Base-by-base conservation (phyloP, 2,113 vertebrate species). In the Tragelaphus scriptus region DNA sequence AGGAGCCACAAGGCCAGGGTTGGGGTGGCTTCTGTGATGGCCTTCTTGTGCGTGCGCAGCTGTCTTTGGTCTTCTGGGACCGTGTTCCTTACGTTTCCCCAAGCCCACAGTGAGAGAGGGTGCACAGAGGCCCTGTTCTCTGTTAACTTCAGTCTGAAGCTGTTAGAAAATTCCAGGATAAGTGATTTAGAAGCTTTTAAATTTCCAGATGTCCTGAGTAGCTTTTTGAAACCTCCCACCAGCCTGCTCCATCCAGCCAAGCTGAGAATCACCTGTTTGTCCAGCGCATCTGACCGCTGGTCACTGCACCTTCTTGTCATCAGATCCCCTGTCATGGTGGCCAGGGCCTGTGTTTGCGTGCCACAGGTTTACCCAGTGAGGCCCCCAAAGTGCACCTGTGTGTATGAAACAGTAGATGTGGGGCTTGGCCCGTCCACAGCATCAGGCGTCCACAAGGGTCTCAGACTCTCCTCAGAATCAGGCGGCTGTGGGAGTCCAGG, bases 11-110 rank as follows among this genome's bases (percentile, higher is more conserved):
- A 14, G 75, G 40, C 75, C 2, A 1, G 40, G 77, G 14, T 3
- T 7, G 40, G 77, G 7, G 25, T 47, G 75, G 65, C 19, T 15
- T 15, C 75, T 79, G 25, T 0, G 6, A 9, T 15, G 23, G 40
- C 3, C 0, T 16, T 30, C 14, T 14, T 49, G 77, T 17, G 26
- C 7, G 4, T 30, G 44, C 0, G 0, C 14, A 2, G 44, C 77
- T 28, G 26, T 30, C 7, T 25, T 7, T 30, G 44, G 44, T 49
- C 8, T 17, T 10, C 26, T 49, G 77, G 77, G 44, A 10, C 14
- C 0, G 5, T 80, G 26, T 80, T 80, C 8, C 26, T 3, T 28
- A 14, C 0, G 7, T 28, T 80, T 80, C 44, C 77, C 75, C 40
- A 79, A 14, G 7, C 40, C 44, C 15, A 28, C 44, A 0, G 12